These are phyloP conservation scores for Halichoeres trimaculatus DNA, from an alignment of 2,113 vertebrate species.

Conservation along the genomic window DNA sequence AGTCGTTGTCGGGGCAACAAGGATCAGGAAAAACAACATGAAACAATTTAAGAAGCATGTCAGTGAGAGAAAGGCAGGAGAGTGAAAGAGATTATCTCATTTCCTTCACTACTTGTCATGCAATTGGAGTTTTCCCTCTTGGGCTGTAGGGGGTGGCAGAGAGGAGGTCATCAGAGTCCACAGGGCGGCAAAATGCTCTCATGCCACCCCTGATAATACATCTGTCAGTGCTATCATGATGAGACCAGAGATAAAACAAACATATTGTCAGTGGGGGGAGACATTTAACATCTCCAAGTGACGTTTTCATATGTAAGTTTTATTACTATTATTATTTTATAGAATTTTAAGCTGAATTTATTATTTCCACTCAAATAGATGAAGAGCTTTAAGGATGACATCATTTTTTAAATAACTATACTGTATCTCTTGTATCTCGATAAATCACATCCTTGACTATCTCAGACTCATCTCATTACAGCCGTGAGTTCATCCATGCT, in stretches of 20 bases:
- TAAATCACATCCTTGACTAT: not conserved
- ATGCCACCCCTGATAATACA: slow-evolving; percentile 1
- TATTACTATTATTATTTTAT: no score
- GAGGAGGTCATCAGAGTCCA: slow-evolving; percentile 41
- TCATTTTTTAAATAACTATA: not conserved
- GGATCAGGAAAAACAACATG: slow-evolving; percentile 74
- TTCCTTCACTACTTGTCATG: slow-evolving; percentile 73
- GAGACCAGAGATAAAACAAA: no score
- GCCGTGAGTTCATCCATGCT: not conserved
- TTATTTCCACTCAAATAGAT: not conserved
- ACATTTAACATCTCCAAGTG: not conserved
- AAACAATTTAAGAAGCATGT: slow-evolving; percentile 73
- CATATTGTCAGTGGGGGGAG: not conserved
- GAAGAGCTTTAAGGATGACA: not conserved
- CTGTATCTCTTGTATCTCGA: not conserved
- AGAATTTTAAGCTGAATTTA: not conserved
- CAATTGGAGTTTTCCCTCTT: slow-evolving; percentile 33
- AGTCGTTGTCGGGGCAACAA: slow-evolving; percentile 54
- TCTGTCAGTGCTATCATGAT: not conserved
- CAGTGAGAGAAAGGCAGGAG: slow-evolving; percentile 59
- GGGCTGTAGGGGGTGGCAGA: slow-evolving; percentile 60
- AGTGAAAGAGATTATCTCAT: slow-evolving; percentile 74
- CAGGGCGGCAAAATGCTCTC: slow-evolving; percentile 10
- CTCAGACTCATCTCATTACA: not conserved
- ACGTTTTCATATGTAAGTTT: not conserved